phyloP scores from a whole-genome alignment of 2,113 vertebrate species.

The Pachypanchax playfairii region DNA sequence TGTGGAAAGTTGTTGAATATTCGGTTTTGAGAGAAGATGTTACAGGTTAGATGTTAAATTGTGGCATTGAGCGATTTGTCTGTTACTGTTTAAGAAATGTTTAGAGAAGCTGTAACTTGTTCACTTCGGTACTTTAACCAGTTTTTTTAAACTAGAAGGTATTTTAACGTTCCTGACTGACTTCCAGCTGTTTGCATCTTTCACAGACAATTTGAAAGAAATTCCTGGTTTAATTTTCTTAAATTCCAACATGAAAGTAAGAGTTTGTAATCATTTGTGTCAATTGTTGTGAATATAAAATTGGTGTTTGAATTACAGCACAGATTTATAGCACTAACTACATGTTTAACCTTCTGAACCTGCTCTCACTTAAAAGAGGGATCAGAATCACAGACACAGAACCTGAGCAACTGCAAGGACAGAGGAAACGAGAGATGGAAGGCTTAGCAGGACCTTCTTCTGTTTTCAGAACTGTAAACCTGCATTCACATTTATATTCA shows the following conservation, averaged over 20 bases:
- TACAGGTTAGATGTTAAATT: neutral
- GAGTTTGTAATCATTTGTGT: conserved; percentile 59
- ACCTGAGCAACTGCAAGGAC: neutral
- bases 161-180: conserved; percentile 15
- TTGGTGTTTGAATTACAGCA: conserved; percentile 51
- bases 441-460: neutral
- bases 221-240: conserved; percentile 25
- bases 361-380: conserved; percentile 9
- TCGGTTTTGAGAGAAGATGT: conserved; percentile 6
- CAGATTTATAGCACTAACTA: conserved; percentile 33
- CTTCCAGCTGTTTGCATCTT: conserved; percentile 46
- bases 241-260: conserved; percentile 16
- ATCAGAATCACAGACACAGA: conserved; percentile 16
- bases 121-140: conserved; percentile 5
- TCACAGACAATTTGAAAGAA: conserved; percentile 48
- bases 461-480: neutral
- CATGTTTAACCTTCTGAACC: conserved; percentile 58
- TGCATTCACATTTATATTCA: too few relatives aligned
- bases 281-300: conserved; percentile 58
- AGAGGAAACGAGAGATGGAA: conserved; percentile 11
- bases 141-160: conserved; percentile 22
- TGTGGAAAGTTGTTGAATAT: neutral
- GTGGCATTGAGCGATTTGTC: conserved; percentile 17
- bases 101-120: neutral
- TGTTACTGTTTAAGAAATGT: conserved; percentile 9